These are phyloP conservation scores for Florisuga fusca DNA, from an alignment of 2,797 vertebrate species.

Conservation along the genomic window DNA sequence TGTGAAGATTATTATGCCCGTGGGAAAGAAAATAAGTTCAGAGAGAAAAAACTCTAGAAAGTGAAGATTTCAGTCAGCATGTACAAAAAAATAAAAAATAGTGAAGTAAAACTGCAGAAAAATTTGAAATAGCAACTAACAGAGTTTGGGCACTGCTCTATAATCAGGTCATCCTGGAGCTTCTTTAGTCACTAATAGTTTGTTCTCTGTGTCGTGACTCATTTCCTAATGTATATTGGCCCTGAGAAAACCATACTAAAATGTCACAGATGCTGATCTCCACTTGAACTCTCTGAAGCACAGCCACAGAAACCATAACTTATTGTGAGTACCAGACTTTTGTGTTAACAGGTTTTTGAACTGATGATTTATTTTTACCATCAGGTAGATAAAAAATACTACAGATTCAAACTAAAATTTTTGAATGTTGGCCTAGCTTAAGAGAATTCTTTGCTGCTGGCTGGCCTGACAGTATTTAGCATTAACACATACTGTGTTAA, in stretches of 20 bases:
- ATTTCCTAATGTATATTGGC: not conserved
- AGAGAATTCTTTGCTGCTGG: not conserved
- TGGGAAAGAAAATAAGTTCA: not conserved
- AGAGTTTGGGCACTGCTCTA: not conserved
- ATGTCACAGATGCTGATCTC: not conserved
- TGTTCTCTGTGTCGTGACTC: not conserved
- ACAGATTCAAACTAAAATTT: not conserved
- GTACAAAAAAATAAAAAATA: not conserved
- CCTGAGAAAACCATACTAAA: not conserved
- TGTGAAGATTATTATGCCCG: not conserved
- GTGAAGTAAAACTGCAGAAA: not conserved
- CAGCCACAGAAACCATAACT: not conserved
- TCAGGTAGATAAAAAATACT: not conserved
- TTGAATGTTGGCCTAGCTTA: not conserved
- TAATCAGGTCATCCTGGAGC: not conserved
- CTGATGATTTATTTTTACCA: not conserved
- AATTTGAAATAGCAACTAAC: not conserved
- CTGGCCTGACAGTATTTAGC: not conserved
- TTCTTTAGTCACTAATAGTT: not conserved
- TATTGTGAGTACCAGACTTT: not conserved
- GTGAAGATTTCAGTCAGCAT: not conserved
- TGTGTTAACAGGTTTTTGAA: not conserved
- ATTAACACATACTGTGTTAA: not conserved
- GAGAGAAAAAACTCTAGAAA: not conserved
- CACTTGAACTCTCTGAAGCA: not conserved